Percentiles rank a stretch among this genome's conserved stretches.
Conservation (phyloP, 2,888 invertebrate species). For the Agonopterix heracliana region DNA sequence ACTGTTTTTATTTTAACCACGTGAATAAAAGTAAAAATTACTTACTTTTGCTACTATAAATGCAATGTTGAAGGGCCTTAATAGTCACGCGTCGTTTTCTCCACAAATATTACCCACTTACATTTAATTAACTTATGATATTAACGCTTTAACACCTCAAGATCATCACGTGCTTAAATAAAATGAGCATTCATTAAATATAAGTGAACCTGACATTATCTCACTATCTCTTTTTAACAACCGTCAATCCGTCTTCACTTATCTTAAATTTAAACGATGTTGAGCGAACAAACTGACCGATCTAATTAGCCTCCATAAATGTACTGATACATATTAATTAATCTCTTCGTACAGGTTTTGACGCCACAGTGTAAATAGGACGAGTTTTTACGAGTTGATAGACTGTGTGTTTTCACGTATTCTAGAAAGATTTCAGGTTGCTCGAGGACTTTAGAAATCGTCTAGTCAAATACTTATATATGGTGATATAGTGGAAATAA, state of each 20-base stretch:
- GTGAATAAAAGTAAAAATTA: too few relatives aligned
- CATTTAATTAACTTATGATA: too few relatives aligned
- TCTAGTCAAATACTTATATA: too few relatives aligned
- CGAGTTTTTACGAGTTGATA: neutral
- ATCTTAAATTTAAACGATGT: constrained; percentile 31
- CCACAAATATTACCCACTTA: too few relatives aligned
- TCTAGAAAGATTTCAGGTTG: too few relatives aligned
- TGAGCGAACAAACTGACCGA: constrained; percentile 24
- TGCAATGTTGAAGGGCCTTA: too few relatives aligned
- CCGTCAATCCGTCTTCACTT: constrained; percentile 24
- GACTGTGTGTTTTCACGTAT: constrained; percentile 3
- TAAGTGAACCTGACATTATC: constrained; percentile 18
- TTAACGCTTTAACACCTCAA: neutral
- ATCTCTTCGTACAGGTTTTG: constrained; percentile 10
- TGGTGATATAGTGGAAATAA: too few relatives aligned
- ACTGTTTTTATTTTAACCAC: too few relatives aligned
- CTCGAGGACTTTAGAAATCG: too few relatives aligned
- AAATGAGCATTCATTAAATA: constrained; percentile 2
- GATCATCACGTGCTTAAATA: neutral
- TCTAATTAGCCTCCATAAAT: constrained; percentile 50
- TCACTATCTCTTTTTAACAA: constrained; percentile 15
- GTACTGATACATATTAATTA: constrained; percentile 51
- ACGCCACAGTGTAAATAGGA: constrained; percentile 4
- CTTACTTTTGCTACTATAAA: too few relatives aligned
- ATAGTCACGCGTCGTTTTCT: too few relatives aligned